Conservation (phyloP, 2,113 vertebrate species). For the Boleophthalmus pectinirostris region DNA sequence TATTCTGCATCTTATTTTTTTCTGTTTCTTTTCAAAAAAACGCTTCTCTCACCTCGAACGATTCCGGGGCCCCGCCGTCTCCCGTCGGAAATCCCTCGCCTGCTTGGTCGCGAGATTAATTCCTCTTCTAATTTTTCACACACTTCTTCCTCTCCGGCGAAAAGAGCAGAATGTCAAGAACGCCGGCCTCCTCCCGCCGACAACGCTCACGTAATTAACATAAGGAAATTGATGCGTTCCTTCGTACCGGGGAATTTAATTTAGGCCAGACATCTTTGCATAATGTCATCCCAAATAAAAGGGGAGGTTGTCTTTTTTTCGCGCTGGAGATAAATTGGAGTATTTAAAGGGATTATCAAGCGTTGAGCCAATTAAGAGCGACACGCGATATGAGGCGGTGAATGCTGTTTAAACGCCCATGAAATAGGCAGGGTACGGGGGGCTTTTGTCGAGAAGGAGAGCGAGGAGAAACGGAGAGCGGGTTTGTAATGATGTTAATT, state of each 20-base stretch:
- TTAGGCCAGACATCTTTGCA: conserved; percentile 97
- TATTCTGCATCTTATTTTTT: conserved; percentile 21
- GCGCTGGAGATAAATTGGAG: conserved; percentile 93
- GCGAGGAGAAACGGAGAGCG: conserved; percentile 44
- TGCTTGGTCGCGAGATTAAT: conserved; percentile 85
- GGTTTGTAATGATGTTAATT: conserved; percentile 75
- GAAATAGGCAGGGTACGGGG: conserved; percentile 81
- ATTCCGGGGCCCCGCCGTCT: conserved; percentile 84
- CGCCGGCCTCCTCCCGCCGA: conserved; percentile 95
- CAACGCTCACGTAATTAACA: conserved; percentile 99
- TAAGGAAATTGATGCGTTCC: conserved; percentile 99
- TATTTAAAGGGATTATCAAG: conserved; percentile 98
- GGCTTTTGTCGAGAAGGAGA: conserved; percentile 62
- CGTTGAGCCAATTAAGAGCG: conserved; percentile 94
- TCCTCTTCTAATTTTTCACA: conserved; percentile 92
- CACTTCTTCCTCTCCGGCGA: conserved; percentile 90
- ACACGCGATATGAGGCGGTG: conserved; percentile 82
- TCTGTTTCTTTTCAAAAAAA: conserved; percentile 70
- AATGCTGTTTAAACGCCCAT: conserved; percentile 93
- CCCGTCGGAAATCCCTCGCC: conserved; percentile 87
- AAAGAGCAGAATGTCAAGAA: conserved; percentile 99
- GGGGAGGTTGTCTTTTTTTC: conserved; percentile 92
- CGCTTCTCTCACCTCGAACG: conserved; percentile 69
- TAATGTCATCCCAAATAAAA: conserved; percentile 90
- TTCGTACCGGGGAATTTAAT: conserved; percentile 97